Evolutionary conservation across 2,113 vertebrate genomes (phyloP), one percentile per base, ranked within the genome.

Genomic region (Platycercus adscitus): DNA sequence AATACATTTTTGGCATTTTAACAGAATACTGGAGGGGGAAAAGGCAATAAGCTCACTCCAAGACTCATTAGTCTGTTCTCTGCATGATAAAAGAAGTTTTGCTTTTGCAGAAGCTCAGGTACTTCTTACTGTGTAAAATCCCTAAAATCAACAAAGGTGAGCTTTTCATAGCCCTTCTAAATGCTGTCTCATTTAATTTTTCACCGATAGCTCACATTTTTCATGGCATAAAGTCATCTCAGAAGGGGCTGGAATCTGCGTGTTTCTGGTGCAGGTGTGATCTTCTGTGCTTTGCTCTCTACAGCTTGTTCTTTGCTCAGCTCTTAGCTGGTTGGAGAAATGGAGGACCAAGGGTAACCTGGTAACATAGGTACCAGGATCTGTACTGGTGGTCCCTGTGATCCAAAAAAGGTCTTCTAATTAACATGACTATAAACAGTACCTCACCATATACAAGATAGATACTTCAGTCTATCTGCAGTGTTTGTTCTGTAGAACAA

Each of bases 1-100:
- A 82, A 78, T 37, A 55, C 1, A 16, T 70, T 93, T 95, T 47
- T 68, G 31, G 69, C 11, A 61, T 92, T 93, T 88, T 90, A 60
- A 81, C 83, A 16, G 46, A 83, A 61, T 58, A n/a, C 8, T 33
- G 8, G 25, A 31, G 17, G 10, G 9, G 2, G 2, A 3, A 20
- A 41, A 29, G 35, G 12, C n/a, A 72, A 2, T 84, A 78, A 70
- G 13, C 11, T 92, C 11, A 18, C 33, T 81, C 24, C 11, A 72
- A 61, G 24, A 20, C 10, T 91, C 5, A 16, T 20, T 89, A 82
- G 16, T 82, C 31, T 69, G 60, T 86, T 86, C 24, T 75, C 31
- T 79, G 35, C 25, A 5, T 52, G 49, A 28, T 41, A 31, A 76
- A 70, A 56, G 28, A 69, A 58, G 14, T 41, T 86, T 89, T 80